These are phyloP conservation scores for Strigamia transsilvanica DNA, from an alignment of 2,888 invertebrate genomes.

Conservation along the genomic window DNA sequence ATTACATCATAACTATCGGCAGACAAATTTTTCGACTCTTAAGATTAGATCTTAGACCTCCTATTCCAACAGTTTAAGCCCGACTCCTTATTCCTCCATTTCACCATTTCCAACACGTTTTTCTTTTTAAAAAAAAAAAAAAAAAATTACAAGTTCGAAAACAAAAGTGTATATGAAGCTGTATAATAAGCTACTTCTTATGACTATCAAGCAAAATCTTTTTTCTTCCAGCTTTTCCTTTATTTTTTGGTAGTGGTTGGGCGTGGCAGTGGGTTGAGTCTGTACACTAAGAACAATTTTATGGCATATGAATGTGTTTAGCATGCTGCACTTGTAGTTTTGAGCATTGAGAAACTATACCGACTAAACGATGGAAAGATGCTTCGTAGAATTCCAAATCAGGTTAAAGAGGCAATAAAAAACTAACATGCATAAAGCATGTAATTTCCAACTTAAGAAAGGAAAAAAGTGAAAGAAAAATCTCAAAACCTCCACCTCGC, in stretches of 20 bases:
- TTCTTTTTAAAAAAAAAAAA: background rate
- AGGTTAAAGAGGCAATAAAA: slow-evolving; percentile 31
- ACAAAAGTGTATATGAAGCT: background rate
- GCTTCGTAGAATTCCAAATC: slow-evolving; percentile 31
- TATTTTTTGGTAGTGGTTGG: background rate
- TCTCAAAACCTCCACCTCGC: background rate
- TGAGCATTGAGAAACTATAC: slow-evolving; percentile 20
- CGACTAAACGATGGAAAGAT: slow-evolving; percentile 38
- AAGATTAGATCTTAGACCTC: no score
- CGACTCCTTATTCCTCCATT: no score
- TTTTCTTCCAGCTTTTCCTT: background rate
- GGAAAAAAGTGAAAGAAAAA: background rate
- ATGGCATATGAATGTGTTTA: slow-evolving; percentile 38
- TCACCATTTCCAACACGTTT: background rate
- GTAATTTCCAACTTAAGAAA: slow-evolving; percentile 14
- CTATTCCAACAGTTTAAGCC: no score
- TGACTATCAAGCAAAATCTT: slow-evolving; percentile 2
- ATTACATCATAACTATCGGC: no score
- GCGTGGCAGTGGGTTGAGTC: slow-evolving; percentile 1
- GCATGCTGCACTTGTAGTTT: slow-evolving; percentile 38
- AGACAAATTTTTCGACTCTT: no score
- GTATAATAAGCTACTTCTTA: background rate
- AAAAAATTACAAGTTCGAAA: background rate
- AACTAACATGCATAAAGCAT: slow-evolving; percentile 38
- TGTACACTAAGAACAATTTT: slow-evolving; percentile 19